Evolutionary conservation across 2,888 invertebrate species (phyloP), one percentile per base, ranked within the genome.

Genomic region (Muscina levida): DNA sequence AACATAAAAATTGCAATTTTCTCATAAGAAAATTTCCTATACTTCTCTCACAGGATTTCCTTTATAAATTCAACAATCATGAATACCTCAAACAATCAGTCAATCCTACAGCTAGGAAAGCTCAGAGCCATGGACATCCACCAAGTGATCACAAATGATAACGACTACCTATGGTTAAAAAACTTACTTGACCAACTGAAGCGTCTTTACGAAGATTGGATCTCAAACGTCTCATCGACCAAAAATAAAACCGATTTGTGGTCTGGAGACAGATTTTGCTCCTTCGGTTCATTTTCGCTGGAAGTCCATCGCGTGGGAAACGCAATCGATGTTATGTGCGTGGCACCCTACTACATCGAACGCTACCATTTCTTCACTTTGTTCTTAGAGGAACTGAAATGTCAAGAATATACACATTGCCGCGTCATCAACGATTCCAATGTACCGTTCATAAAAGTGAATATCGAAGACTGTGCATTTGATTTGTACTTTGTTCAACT

Each of bases 401-500:
- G 94, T 86, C 96, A 97, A 0, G 97, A 98, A 92, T 96, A 96
- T 48, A 94, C 95, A 72, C 96, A 96, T 87, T 92, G 97, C 80
- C 92, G 96, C 87, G 94, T 97, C 1, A 98, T 99, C 0, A 98
- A 99, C 90, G 99, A 99, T 89, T 99, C 99, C 0, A 99, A 96
- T 91, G 99, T 99, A 84, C 99, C 99, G 2, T 98, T 99, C 8
- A 98, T 99, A 84, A 99, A 99, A 92, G 97, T 99, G 97, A 97
- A 96, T 89, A 99, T 98, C 90, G 97, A 98, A 92, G 97, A 97
- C 37, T 98, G 99, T 84, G 99, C 99, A 92, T 97, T 99, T 84
- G 99, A 99, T 92, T 95, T 99, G 94, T 91, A 99, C 82, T 99
- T 99, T 92, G 98, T 99, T 0, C 93, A 97, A 82, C 92, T 99